Evolutionary conservation across 2,888 invertebrate species (phyloP).

Genomic region (Colostygia pectinataria): DNA sequence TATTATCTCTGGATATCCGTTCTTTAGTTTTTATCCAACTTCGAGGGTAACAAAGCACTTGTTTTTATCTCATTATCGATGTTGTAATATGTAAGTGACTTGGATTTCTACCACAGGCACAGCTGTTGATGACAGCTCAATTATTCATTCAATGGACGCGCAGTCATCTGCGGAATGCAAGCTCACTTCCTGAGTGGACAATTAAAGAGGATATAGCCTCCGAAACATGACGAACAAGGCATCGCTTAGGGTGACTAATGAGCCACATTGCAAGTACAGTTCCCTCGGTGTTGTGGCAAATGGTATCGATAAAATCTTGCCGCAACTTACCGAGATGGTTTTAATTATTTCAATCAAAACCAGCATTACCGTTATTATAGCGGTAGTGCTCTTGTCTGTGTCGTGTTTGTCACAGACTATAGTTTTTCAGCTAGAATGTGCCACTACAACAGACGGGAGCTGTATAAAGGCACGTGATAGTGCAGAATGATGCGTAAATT

Average conservation of each 20-base stretch:
- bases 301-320: no score
- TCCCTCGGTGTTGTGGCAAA: neutral
- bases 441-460: constrained; percentile 4
- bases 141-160: constrained; percentile 56
- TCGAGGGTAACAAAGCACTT: no score
- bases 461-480: constrained; percentile 11
- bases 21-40: no score
- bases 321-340: no score
- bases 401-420: no score
- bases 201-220: constrained; percentile 62
- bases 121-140: constrained; percentile 45
- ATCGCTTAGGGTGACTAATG: constrained; percentile 46
- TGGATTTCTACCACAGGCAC: neutral
- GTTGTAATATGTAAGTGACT: neutral
- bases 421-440: neutral
- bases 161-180: constrained; percentile 67
- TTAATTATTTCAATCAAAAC: no score
- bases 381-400: no score
- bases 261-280: constrained; percentile 22
- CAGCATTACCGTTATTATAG: no score
- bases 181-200: constrained; percentile 74
- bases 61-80: neutral
- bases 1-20: no score
- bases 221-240: constrained; percentile 48
- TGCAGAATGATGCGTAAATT: constrained; percentile 23